phyloP scores from a whole-genome alignment of 1,140 invertebrate genomes.

The Pseudomyrmex gracilis region DNA sequence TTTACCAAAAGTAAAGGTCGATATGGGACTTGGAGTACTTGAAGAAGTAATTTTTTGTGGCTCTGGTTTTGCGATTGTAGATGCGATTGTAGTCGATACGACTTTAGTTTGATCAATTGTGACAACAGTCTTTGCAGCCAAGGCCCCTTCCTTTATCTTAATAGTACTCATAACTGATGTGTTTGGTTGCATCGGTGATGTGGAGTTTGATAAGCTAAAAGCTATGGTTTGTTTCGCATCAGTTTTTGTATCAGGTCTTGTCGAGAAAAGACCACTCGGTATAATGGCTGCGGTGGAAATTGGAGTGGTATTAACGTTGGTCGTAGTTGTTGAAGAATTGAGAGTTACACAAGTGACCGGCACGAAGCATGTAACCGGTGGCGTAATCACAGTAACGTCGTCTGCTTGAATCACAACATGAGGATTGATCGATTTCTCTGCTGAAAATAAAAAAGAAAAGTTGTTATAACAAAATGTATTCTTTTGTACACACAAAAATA shows the following conservation, averaged over 20 bases:
- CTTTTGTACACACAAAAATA: background rate
- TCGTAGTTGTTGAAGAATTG: constrained; percentile 79
- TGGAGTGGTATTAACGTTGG: constrained; percentile 80
- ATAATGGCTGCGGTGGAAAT: constrained; percentile 79
- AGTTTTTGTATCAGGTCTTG: constrained; percentile 57
- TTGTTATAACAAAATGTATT: background rate
- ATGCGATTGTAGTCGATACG: background rate
- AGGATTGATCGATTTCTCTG: constrained; percentile 80
- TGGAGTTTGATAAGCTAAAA: constrained; percentile 71
- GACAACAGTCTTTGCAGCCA: background rate
- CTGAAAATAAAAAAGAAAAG: constrained; percentile 64
- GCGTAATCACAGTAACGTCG: constrained; percentile 68
- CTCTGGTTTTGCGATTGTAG: background rate
- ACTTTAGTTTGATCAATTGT: constrained; percentile 8
- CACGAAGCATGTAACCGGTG: constrained; percentile 27
- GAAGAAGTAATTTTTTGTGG: background rate
- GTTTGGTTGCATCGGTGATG: background rate
- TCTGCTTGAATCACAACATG: constrained; percentile 83
- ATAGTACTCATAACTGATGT: background rate
- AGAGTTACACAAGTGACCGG: constrained; percentile 65
- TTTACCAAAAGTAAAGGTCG: constrained; percentile 10
- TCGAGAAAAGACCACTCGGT: constrained; percentile 69
- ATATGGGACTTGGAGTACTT: background rate
- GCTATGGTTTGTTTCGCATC: constrained; percentile 66
- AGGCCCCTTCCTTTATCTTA: background rate